phyloP scores from a whole-genome alignment of 2,888 invertebrate species.

The Trichogramma evanescens region DNA sequence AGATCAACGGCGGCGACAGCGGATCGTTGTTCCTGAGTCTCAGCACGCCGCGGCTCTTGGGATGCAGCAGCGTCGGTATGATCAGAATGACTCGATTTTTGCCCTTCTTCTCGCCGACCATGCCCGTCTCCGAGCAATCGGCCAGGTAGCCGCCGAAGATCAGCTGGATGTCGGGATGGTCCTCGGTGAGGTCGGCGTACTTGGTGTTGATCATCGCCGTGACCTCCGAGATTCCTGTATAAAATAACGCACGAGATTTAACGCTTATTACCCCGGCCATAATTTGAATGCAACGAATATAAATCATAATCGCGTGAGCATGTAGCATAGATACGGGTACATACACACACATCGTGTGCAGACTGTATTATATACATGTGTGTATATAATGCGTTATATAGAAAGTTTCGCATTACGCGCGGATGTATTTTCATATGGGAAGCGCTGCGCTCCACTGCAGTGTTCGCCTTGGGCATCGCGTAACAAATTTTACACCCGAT shows the following conservation, averaged over 20 bases:
- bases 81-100: slow-evolving; percentile 65
- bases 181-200: slow-evolving; percentile 65
- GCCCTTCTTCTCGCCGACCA: slow-evolving; percentile 71
- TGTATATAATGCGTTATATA: too few relatives aligned
- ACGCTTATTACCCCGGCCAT: too few relatives aligned
- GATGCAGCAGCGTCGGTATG: slow-evolving; percentile 76
- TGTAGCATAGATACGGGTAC: too few relatives aligned
- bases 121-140: slow-evolving; percentile 78
- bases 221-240: slow-evolving; percentile 70
- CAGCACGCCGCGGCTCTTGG: slow-evolving; percentile 75
- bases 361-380: too few relatives aligned
- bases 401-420: too few relatives aligned
- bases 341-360: too few relatives aligned
- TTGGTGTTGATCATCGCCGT: slow-evolving; percentile 77
- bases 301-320: too few relatives aligned
- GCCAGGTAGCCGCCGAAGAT: slow-evolving; percentile 84
- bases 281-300: too few relatives aligned
- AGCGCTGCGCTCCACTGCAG: too few relatives aligned
- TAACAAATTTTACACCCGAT: too few relatives aligned
- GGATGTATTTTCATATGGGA: too few relatives aligned
- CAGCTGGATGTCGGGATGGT: slow-evolving; percentile 78
- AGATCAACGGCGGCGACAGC: slow-evolving; percentile 72
- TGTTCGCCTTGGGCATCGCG: too few relatives aligned
- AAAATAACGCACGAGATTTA: not conserved
- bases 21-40: slow-evolving; percentile 73